Conservation (phyloP, 2,797 vertebrate species). For the Crax fasciolata region DNA sequence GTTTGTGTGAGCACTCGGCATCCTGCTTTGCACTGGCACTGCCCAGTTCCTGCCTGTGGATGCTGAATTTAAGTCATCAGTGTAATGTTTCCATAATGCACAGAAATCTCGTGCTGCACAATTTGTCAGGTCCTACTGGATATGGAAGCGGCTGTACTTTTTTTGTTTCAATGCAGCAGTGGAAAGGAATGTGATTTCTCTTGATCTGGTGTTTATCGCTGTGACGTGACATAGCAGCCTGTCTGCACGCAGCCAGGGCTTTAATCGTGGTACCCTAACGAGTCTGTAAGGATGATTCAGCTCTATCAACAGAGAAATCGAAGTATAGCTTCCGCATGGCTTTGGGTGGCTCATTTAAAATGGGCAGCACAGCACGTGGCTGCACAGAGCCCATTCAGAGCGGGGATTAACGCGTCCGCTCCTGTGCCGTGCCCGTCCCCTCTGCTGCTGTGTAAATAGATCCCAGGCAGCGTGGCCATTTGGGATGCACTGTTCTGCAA, state of each 20-base stretch:
- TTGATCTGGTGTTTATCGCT: not conserved
- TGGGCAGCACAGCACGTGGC: not conserved
- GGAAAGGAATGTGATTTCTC: not conserved
- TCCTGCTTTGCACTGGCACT: not conserved
- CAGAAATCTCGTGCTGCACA: not conserved
- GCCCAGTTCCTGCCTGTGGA: not conserved
- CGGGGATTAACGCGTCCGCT: not conserved
- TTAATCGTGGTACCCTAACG: not conserved
- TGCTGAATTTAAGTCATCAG: not conserved
- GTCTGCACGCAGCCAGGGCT: not conserved
- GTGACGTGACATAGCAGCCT: rapidly evolving
- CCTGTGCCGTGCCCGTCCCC: not conserved
- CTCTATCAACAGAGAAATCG: not conserved
- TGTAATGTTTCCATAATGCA: not conserved
- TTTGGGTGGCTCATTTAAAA: slow-evolving; percentile 22
- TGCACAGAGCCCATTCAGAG: not conserved
- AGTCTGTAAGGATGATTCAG: not conserved
- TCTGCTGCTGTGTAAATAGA: not conserved
- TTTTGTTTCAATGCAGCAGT: not conserved
- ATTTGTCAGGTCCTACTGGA: not conserved
- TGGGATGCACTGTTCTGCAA: not conserved
- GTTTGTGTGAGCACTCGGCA: not conserved
- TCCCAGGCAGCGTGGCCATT: not conserved
- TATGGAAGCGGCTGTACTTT: not conserved
- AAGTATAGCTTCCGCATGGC: not conserved